Base-by-base conservation (phyloP, 2,797 vertebrate species). In the Lates japonicus region DNA sequence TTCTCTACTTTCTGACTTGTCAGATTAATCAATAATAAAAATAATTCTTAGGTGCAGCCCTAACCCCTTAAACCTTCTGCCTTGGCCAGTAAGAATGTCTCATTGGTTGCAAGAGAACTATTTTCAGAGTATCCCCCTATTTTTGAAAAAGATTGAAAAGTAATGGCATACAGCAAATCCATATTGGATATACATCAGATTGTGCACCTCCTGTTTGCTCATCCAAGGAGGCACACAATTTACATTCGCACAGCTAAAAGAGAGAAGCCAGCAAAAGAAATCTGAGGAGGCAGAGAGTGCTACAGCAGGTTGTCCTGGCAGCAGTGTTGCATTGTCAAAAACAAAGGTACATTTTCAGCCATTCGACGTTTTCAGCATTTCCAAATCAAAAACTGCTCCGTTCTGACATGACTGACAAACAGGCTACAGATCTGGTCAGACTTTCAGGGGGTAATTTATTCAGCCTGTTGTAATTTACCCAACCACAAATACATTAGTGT, bases 381-480 rank as follows among this genome's bases (percentile, higher is more conserved):
- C 7, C 35, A 20, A 29, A 60, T 66, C 4, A 22, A 46, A 35
- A 64, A 12, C 46, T 17, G 41, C 63, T 48, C 14, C 22, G 31
- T 35, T 35, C 58, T 7, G 17, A 7, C 20, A 8, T 16, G 14
- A 65, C 12, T 46, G 39, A 54, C 51, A 31, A 12, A 48, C 25
- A 29, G 25, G 25, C 10, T 55, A 9, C 31, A 59, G 37, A 31
- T 46, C 46, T 67, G 49, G 14, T 48, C 37, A 31, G 22, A 42
- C 39, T 33, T 13, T 42, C 14, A 13, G 52, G 17, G 62, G 49
- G 14, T 20, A 4, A 58, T 67, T 76, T 19, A 48, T 51, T 72
- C 48, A 61, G 59, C 41, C 44, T 42, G 44, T 44, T 70, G 41
- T 49, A 60, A 65, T 42, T 31, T 33, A 73, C 10, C 19, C 13